Evolutionary conservation across 53 echinoderm and acorn worm species (phyloP), one percentile per base, ranked within the genome.

Genomic region (Astropecten irregularis): DNA sequence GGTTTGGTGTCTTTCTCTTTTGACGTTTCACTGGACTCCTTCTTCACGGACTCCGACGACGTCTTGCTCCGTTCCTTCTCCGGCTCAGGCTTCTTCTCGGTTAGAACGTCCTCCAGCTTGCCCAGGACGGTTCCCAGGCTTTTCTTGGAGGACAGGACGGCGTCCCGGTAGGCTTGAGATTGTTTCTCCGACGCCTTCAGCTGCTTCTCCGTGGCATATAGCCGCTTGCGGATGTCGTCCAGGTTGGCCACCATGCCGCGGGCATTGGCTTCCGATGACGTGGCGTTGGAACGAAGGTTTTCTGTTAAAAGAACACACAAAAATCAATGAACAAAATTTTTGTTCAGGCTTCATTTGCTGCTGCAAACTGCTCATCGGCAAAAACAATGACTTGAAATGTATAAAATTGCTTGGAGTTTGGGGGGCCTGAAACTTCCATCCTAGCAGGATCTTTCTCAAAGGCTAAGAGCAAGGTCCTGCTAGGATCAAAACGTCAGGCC

Each of bases 91-190:
- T 84, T 69, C 69, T 44, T 84, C 31, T 88, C 88, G 0, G 86
- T 83, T 26, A 95, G 73, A 16, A 87, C 91, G 56, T 83, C 91
- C 13, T 95, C 93, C 49, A 95, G 91, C 81, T 91, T 88, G 59
- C 65, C 49, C 63, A 86, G 83, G 81, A 93, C 83, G 13, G 73
- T 81, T 3, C 93, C 93, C 22, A 93, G 81, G 16, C 85, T 42
- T 46, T 93, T 93, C 81, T 91, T 93, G 20, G 93, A 90, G 32
- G 88, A 49, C 38, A 86, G 65, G 47, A 95, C 26, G 37, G 77
- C 71, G 0, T 69, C 77, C 33, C 70, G 69, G 59, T 85, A 85
- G 23, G 11, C 33, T 3, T 61, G 34, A 30, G 67, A 54, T 47
- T 87, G 81, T 73, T 62, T 34, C 69, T 83, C 55, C 14, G 91